Evolutionary conservation across 2,888 invertebrate genomes (phyloP).

Genomic region (Agonopterix alstromeriana): DNA sequence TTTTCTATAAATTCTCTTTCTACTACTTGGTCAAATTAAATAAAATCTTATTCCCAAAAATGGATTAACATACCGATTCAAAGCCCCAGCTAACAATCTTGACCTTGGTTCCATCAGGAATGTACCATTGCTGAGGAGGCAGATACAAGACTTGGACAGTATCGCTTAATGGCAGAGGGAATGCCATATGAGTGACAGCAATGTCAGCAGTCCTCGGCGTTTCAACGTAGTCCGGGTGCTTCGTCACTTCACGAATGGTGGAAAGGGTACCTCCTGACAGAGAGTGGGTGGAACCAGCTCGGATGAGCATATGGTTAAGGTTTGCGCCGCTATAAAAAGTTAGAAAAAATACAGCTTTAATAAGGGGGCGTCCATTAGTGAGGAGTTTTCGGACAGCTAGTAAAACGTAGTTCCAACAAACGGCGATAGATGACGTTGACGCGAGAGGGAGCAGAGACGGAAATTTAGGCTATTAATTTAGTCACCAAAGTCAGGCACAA

Average conservation of each 20-base stretch:
- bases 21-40: too few relatives aligned
- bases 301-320: slow-evolving; percentile 25
- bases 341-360: not conserved
- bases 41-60: not conserved
- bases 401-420: too few relatives aligned
- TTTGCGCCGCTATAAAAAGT: slow-evolving; percentile 29
- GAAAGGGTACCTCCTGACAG: slow-evolving; percentile 31
- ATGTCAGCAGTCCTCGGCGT: slow-evolving; percentile 32
- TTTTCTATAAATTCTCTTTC: too few relatives aligned
- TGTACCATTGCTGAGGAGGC: slow-evolving; percentile 27
- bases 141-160: slow-evolving; percentile 30
- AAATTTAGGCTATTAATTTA: too few relatives aligned
- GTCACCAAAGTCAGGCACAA: too few relatives aligned
- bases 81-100: slow-evolving; percentile 52
- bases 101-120: slow-evolving; percentile 29
- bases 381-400: too few relatives aligned
- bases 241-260: slow-evolving; percentile 17
- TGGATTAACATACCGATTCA: slow-evolving; percentile 30
- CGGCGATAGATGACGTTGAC: too few relatives aligned
- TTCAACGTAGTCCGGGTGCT: slow-evolving; percentile 32
- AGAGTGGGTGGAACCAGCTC: slow-evolving; percentile 47
- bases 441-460: too few relatives aligned
- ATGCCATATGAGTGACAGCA: slow-evolving; percentile 23
- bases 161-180: slow-evolving; percentile 24
- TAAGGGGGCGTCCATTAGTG: too few relatives aligned